Percentiles rank a stretch among this genome's conserved stretches.
phyloP scores from a whole-genome alignment of 1,140 invertebrate species.

The Drosophila setifemur region DNA sequence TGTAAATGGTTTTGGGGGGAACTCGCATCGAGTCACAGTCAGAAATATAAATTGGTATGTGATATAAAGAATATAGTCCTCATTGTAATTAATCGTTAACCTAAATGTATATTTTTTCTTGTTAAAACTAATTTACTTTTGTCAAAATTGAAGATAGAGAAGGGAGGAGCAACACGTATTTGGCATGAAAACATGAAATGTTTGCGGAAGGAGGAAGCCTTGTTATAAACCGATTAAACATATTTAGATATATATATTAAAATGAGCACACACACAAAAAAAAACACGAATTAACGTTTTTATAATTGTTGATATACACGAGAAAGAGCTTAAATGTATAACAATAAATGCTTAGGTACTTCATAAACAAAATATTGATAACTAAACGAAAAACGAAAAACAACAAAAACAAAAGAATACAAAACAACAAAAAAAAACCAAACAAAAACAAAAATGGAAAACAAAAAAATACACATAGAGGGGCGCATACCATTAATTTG shows the following conservation, averaged over 20 bases:
- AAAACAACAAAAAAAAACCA: slow-evolving; percentile 43
- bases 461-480: slow-evolving; percentile 36
- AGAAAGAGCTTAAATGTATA: slow-evolving; percentile 38
- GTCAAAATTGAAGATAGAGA: slow-evolving; percentile 61
- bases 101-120: slow-evolving; percentile 48
- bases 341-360: slow-evolving; percentile 34
- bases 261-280: slow-evolving; percentile 15
- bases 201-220: slow-evolving; percentile 39
- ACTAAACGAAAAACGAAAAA: slow-evolving; percentile 40
- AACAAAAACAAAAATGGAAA: slow-evolving; percentile 48
- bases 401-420: slow-evolving; percentile 39
- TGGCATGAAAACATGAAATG: slow-evolving; percentile 14
- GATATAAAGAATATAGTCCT: slow-evolving; percentile 82
- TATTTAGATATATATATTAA: slow-evolving; percentile 10
- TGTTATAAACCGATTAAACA: slow-evolving; percentile 56
- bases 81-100: slow-evolving; percentile 76
- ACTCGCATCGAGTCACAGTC: slow-evolving; percentile 78
- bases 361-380: slow-evolving; percentile 59
- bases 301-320: slow-evolving; percentile 43
- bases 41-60: slow-evolving; percentile 79
- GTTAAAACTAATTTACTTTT: slow-evolving; percentile 63
- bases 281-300: slow-evolving; percentile 36
- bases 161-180: background rate
- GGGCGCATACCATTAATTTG: slow-evolving; percentile 38
- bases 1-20: slow-evolving; percentile 51